Base-by-base conservation (phyloP, 2,888 invertebrate species). In the Nebria brevicollis region DNA sequence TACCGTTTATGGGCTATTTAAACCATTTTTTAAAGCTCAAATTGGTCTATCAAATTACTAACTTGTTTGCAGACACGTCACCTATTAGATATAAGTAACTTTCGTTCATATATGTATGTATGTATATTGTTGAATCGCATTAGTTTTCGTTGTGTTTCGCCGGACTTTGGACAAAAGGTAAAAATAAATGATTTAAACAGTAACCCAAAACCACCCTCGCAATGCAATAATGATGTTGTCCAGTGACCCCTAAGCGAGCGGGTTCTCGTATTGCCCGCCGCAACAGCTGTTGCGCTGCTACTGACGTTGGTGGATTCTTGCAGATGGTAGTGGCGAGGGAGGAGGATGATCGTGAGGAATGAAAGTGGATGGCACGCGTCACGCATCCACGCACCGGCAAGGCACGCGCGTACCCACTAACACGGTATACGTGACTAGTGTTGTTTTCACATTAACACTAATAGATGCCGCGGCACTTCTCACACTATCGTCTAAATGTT, bases 391-490 rank as follows among this genome's bases (percentile, higher is more conserved):
- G 73, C 73, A 73, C 73, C 54, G 54, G 54, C 54, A 54, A 54
- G 54, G 54, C 54, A 72, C 72, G 41, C 43, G 43, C 73, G 41
- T 73, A 43, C 42, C 70, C n/a, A 66, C 68, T 43, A 54, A 54
- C 64, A 42, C 70, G 20, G n/a, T 25, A 54, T 42, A 43, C 68
- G 68, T 79, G 79, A 34, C 65, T 15, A 34, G 20, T 43, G 77
- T 68, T 77, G 66, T 77, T 77, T 77, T 66, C 68, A 77, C 77
- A 77, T 77, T 77, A 72, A 72, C 42, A 25, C 73, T 78, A 78
- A 78, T 78, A 66, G 78, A 77, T 66, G 77, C 70, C 70, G 70
- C 25, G n/a, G 34, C 70, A 54, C 54, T 54, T 54, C 54, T 54
- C 54, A 54, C 54, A 54, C 54, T 20, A 20, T 20, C 20, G 0